Conservation (phyloP, 1,140 invertebrate genomes). For the Drosophila bocki region DNA sequence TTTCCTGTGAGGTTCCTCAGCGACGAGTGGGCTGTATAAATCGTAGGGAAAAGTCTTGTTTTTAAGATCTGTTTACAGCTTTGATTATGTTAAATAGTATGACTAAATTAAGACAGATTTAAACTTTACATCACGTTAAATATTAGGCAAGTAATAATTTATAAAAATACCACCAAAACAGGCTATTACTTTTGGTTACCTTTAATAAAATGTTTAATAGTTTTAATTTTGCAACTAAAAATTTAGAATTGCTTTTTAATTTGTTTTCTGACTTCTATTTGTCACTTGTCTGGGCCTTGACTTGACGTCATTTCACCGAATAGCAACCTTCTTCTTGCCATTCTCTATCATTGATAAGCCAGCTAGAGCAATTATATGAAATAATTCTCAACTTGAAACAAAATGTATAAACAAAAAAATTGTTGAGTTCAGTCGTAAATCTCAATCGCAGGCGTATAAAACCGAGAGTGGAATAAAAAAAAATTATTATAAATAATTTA, state of each 20-base stretch:
- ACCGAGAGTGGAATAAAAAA: conserved; percentile 4
- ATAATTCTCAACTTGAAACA: conserved; percentile 6
- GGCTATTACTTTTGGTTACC: too few relatives aligned
- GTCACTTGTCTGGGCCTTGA: conserved; percentile 29
- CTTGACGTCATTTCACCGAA: conserved; percentile 48
- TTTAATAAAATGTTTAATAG: not conserved
- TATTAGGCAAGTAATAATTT: too few relatives aligned
- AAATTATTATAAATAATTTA: conserved; percentile 7
- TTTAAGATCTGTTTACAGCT: not conserved
- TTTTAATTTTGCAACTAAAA: not conserved
- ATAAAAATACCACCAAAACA: too few relatives aligned
- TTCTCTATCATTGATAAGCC: conserved; percentile 39
- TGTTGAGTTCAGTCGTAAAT: conserved; percentile 30
- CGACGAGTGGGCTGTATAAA: not conserved
- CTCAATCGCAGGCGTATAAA: conserved; percentile 7
- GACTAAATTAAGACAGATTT: not conserved
- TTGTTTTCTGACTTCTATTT: conserved; percentile 41
- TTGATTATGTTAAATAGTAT: not conserved
- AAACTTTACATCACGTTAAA: too few relatives aligned
- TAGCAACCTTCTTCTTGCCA: conserved; percentile 19
- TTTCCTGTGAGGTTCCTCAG: not conserved
- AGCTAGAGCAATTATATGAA: conserved; percentile 14
- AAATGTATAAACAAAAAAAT: conserved; percentile 16
- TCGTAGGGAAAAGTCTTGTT: not conserved
- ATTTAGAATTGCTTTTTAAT: conserved; percentile 16